Conservation (phyloP, 1,140 invertebrate genomes). For the Chymomyza costata region DNA sequence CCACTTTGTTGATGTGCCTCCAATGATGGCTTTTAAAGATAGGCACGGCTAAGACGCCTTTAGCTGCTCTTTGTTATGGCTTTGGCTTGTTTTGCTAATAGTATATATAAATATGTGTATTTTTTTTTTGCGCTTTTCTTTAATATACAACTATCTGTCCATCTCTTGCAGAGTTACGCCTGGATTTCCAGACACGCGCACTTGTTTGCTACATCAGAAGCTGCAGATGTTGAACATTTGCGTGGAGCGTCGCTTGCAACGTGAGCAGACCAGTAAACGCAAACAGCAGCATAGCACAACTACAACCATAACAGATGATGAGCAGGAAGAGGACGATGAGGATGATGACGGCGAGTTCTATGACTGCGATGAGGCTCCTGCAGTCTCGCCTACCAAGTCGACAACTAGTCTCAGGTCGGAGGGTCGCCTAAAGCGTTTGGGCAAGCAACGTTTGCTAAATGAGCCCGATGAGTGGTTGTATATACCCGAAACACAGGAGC, state of each 20-base stretch:
- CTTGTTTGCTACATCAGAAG: conserved; percentile 96
- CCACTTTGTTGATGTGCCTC: conserved; percentile 28
- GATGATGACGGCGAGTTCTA: conserved; percentile 89
- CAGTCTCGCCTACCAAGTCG: conserved; percentile 77
- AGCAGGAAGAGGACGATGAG: conserved; percentile 80
- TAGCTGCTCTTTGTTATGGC: too few species aligned
- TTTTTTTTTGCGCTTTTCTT: conserved; percentile 36
- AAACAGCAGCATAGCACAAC: conserved; percentile 22
- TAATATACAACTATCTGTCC: conserved; percentile 8
- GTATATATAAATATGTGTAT: too few species aligned
- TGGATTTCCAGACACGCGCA: conserved; percentile 88
- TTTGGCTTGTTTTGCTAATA: too few species aligned
- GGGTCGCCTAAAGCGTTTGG: conserved; percentile 83
- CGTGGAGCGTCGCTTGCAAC: conserved; percentile 85
- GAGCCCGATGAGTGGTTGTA: conserved; percentile 84
- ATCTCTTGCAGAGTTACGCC: conserved; percentile 80
- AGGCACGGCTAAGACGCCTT: too few species aligned
- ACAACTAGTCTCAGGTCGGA: conserved; percentile 80
- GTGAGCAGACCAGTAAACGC: conserved; percentile 75
- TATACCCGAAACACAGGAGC: conserved; percentile 94
- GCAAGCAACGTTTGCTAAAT: conserved; percentile 81
- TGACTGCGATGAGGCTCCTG: conserved; percentile 82
- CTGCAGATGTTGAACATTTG: conserved; percentile 98
- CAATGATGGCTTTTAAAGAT: too few species aligned
- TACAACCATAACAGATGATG: conserved; percentile 12